A percentile compares a stretch with the other conserved stretches of the same genome.
Evolutionary conservation across 2,113 vertebrate genomes (phyloP).

Genomic region (Corvus cornix): DNA sequence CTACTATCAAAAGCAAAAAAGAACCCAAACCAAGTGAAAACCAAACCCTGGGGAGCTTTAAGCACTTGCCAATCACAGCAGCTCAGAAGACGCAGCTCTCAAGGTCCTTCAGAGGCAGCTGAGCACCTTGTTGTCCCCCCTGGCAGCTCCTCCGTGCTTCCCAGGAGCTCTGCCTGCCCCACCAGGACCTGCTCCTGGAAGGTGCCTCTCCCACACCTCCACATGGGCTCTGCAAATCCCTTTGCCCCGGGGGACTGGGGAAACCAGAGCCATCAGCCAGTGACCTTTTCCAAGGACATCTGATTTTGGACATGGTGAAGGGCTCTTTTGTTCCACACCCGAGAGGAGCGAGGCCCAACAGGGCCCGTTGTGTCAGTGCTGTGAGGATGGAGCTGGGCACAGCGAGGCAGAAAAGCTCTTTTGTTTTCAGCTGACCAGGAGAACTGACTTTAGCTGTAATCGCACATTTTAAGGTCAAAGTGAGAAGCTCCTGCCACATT

Average conservation of each 20-base stretch:
- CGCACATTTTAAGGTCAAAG: background rate
- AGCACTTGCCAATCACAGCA: background rate
- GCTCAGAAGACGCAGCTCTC: background rate
- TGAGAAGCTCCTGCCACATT: background rate
- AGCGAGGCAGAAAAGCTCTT: rapidly evolving
- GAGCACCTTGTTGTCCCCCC: background rate
- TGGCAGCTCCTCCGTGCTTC: background rate
- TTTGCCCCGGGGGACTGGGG: background rate
- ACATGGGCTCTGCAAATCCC: background rate
- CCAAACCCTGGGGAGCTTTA: background rate
- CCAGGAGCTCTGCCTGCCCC: background rate
- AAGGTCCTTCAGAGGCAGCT: background rate
- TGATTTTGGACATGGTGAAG: background rate
- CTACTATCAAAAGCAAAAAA: background rate
- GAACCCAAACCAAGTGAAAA: background rate
- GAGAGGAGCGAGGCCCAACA: background rate
- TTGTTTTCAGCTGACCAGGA: background rate
- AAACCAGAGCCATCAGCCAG: background rate
- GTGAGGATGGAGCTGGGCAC: background rate
- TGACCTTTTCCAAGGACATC: background rate
- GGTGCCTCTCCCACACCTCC: background rate
- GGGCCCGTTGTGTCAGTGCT: background rate
- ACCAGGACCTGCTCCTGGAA: background rate
- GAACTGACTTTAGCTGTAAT: background rate
- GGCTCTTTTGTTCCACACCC: background rate